Evolutionary conservation across 2,113 vertebrate species (phyloP), one percentile per base, ranked within the genome.

Genomic region (Solenodon paradoxus): DNA sequence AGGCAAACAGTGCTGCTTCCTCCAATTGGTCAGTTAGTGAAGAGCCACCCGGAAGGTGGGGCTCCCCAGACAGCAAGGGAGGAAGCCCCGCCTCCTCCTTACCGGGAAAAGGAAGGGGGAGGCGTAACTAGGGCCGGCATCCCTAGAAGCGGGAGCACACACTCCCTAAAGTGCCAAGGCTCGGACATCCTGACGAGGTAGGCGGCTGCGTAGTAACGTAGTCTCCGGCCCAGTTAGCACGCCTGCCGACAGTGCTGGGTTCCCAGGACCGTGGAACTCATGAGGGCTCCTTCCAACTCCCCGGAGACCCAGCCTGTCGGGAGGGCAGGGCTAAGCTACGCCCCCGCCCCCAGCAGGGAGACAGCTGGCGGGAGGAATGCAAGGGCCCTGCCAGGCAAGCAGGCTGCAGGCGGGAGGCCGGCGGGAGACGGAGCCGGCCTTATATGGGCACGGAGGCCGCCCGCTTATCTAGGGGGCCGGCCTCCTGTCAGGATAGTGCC

Each of bases 371-470:
- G 96, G 96, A 96, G 96, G 97, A 97, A 97, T 96, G 97, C 93
- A 51, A 95, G 92, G 45, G 92, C 94, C 89, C 95, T 98, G 97
- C 96, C 97, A 97, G 96, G 95, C 96, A 61, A 95, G 95, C 92
- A 88, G 95, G 90, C 81, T 91, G 72, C 90, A 69, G 96, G 96
- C 93, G 83, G 97, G 98, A 99, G 99, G 99, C 99, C 98, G 98
- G 99, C 98, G 98, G 98, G 98, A 99, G 99, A 99, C 99, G 99
- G 99, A 99, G 98, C 98, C 98, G 98, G 99, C 99, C 99, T 99
- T 99, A 99, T 99, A 99, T 99, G 99, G 99, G 97, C 99, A 99
- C 98, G 98, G 99, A 99, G 99, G 99, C 99, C 98, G 98, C 99
- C 99, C 98, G 99, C 99, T 99, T 99, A 99, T 99, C 99, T 95